A percentile compares a stretch with the other conserved stretches of the same genome.
Conservation (phyloP, 2,113 vertebrate species). For the Oryzias javanicus region DNA sequence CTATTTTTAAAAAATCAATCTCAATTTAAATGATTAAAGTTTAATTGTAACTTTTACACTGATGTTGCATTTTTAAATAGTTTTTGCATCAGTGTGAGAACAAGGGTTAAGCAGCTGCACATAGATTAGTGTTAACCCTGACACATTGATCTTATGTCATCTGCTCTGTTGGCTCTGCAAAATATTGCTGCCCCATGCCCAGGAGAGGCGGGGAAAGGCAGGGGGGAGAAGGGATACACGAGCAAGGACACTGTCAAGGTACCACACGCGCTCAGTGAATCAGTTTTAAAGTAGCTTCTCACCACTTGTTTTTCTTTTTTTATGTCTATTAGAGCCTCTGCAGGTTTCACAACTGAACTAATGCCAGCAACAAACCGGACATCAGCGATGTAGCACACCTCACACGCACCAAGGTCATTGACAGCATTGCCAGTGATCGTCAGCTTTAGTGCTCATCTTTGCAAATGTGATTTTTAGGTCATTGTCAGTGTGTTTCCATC, state of each 20-base stretch:
- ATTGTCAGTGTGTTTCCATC: conserved; percentile 37
- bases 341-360: conserved; percentile 18
- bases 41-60: too few relatives aligned
- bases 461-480: conserved; percentile 45
- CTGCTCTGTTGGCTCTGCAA: conserved; percentile 68
- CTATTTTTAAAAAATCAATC: not conserved
- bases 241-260: conserved; percentile 63
- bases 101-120: conserved; percentile 62
- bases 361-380: conserved; percentile 25
- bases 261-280: conserved; percentile 45
- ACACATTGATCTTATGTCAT: conserved; percentile 77
- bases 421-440: conserved; percentile 36
- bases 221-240: conserved; percentile 26
- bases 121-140: conserved; percentile 72
- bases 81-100: conserved; percentile 35
- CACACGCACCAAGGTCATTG: conserved; percentile 57
- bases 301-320: conserved; percentile 9
- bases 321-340: conserved; percentile 21
- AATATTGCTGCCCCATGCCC: conserved; percentile 63
- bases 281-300: conserved; percentile 27
- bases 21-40: too few relatives aligned
- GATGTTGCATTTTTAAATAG: too few relatives aligned
- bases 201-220: conserved; percentile 24
- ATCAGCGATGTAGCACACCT: conserved; percentile 22
- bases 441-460: conserved; percentile 28